These are phyloP conservation scores for Pseudocheirus occidentalis DNA, from an alignment of 2,797 vertebrate genomes.

Conservation along the genomic window DNA sequence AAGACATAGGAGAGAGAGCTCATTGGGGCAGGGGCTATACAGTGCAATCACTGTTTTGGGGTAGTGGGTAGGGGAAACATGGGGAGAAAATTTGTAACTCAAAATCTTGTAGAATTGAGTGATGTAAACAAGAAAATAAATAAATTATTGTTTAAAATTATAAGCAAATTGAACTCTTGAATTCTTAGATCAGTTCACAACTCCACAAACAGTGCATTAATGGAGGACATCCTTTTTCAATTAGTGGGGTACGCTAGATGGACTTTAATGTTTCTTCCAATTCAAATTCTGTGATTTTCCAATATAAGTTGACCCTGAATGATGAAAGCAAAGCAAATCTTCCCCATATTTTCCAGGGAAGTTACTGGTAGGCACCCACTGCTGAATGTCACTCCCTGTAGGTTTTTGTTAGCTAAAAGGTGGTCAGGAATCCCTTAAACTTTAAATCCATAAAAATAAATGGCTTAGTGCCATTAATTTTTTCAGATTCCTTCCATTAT, in stretches of 20 bases:
- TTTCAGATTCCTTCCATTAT: constrained; percentile 20
- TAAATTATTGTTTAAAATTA: too few relatives aligned
- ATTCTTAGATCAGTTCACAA: neutral
- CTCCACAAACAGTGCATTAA: neutral
- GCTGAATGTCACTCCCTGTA: neutral
- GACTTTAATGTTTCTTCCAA: neutral
- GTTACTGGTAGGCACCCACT: neutral
- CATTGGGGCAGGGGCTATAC: too few relatives aligned
- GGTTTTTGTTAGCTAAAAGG: neutral
- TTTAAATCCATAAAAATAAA: constrained; percentile 34
- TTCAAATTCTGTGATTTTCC: neutral
- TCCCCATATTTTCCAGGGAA: neutral
- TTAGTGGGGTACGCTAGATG: neutral
- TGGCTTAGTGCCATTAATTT: neutral
- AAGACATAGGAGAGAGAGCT: too few relatives aligned
- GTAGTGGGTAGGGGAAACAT: too few relatives aligned
- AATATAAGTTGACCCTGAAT: neutral
- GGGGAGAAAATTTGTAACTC: too few relatives aligned
- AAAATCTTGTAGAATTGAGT: too few relatives aligned
- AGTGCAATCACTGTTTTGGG: too few relatives aligned
- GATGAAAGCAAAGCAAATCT: neutral
- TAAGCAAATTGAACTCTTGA: too few relatives aligned
- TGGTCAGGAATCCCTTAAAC: neutral
- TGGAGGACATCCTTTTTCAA: neutral
- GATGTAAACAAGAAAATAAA: too few relatives aligned